These are phyloP conservation scores for Caenorhabditis imperialis DNA, from an alignment of 2,888 invertebrate genomes.

Conservation along the genomic window DNA sequence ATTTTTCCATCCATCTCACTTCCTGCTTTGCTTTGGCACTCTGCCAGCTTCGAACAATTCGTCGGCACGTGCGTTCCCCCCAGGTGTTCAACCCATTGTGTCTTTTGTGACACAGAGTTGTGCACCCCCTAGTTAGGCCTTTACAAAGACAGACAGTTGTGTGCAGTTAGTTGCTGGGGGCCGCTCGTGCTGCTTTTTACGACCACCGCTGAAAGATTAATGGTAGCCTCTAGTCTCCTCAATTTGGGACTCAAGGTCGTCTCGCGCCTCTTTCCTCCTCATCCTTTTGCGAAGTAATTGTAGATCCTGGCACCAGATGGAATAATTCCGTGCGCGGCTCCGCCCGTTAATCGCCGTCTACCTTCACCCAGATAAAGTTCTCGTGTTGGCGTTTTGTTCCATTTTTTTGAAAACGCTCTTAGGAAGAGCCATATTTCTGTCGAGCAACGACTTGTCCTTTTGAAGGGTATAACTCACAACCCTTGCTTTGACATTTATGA, in stretches of 20 bases:
- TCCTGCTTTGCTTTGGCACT: too few species aligned
- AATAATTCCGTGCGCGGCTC: slow-evolving; percentile 27
- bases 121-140: background rate
- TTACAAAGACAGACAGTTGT: slow-evolving; percentile 11
- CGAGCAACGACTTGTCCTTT: too few species aligned
- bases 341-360: slow-evolving; percentile 26
- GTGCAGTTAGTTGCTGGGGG: slow-evolving; percentile 29
- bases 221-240: slow-evolving; percentile 50
- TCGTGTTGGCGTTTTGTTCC: too few species aligned
- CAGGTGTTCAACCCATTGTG: too few species aligned
- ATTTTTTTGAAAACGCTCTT: too few species aligned
- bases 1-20: too few species aligned
- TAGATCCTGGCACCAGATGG: slow-evolving; percentile 45
- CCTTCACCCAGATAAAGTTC: too few species aligned
- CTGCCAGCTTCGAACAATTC: too few species aligned
- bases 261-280: slow-evolving; percentile 12
- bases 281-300: slow-evolving; percentile 27
- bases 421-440: too few species aligned
- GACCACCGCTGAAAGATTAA: slow-evolving; percentile 52
- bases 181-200: slow-evolving; percentile 28
- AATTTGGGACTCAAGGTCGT: slow-evolving; percentile 52
- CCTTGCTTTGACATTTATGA: too few species aligned
- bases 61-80: background rate
- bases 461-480: too few species aligned
- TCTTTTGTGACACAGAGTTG: too few species aligned